A percentile compares a stretch with the other conserved stretches of the same genome.
These are phyloP conservation scores for Oryctes rhinoceros DNA, from an alignment of 1,140 invertebrate species.

Conservation along the genomic window DNA sequence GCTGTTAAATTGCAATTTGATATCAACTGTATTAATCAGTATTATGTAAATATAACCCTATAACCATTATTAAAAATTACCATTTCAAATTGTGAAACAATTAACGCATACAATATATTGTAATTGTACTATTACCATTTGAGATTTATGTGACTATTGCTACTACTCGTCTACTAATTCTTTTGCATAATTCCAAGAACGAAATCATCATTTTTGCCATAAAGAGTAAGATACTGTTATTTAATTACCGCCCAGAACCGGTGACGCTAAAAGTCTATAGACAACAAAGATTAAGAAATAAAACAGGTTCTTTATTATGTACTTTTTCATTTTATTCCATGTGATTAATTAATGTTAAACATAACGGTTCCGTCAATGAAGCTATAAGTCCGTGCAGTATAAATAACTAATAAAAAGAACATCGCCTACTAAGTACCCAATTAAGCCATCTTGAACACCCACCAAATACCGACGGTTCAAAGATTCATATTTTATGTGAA, in stretches of 20 bases:
- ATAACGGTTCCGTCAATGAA: conserved; percentile 26
- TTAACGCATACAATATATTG: too few relatives aligned
- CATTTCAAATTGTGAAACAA: too few relatives aligned
- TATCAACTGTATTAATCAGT: too few relatives aligned
- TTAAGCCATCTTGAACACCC: conserved; percentile 6
- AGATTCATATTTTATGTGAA: background rate
- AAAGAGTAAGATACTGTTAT: too few relatives aligned
- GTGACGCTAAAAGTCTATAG: background rate
- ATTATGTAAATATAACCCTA: too few relatives aligned
- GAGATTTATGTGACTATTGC: too few relatives aligned
- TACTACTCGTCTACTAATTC: too few relatives aligned
- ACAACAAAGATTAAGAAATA: conserved; percentile 4
- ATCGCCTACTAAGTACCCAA: conserved; percentile 16
- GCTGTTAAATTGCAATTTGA: too few relatives aligned
- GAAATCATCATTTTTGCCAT: too few relatives aligned
- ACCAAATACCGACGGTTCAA: conserved; percentile 20
- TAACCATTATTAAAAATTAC: too few relatives aligned
- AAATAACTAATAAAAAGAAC: conserved; percentile 21
- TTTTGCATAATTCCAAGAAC: too few relatives aligned
- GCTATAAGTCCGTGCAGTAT: background rate
- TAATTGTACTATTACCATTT: too few relatives aligned
- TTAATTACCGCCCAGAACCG: background rate
- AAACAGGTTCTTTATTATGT: background rate
- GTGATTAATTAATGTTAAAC: conserved; percentile 17
- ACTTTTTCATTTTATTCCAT: background rate